A percentile compares a stretch with the other conserved stretches of the same genome.
Conservation (phyloP, 2,113 vertebrate genomes). For the Tringa solitaria region DNA sequence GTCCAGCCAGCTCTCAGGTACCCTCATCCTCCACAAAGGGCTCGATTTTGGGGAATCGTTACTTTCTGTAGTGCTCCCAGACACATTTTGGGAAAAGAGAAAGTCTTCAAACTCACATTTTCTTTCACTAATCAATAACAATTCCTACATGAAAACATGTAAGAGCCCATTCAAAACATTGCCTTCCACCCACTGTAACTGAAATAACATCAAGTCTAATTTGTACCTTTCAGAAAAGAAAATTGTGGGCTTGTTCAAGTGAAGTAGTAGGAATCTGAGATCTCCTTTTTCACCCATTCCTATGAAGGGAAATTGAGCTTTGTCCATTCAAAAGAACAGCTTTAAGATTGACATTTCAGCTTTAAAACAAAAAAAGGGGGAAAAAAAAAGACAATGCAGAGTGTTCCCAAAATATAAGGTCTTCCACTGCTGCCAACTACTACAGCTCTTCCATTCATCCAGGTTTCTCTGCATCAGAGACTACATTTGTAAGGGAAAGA, state of each 20-base stretch:
- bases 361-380: not conserved
- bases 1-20: not conserved
- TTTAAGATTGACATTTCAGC: not conserved
- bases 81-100: not conserved
- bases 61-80: not conserved
- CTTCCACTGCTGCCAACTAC: not conserved
- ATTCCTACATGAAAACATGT: accelerated
- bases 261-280: not conserved
- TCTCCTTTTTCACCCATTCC: not conserved
- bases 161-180: not conserved
- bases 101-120: not conserved
- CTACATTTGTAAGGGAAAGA: not conserved
- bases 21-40: not conserved
- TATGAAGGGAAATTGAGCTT: not conserved
- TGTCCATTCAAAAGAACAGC: not conserved
- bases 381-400: not conserved
- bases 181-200: not conserved
- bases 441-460: not conserved
- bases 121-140: not conserved
- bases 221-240: not conserved
- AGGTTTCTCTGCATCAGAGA: not conserved
- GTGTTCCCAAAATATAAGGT: not conserved
- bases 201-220: not conserved
- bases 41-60: not conserved
- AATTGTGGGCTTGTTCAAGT: not conserved